Base-by-base conservation (phyloP, 2,888 invertebrate genomes). In the Oscheius myriophilus region DNA sequence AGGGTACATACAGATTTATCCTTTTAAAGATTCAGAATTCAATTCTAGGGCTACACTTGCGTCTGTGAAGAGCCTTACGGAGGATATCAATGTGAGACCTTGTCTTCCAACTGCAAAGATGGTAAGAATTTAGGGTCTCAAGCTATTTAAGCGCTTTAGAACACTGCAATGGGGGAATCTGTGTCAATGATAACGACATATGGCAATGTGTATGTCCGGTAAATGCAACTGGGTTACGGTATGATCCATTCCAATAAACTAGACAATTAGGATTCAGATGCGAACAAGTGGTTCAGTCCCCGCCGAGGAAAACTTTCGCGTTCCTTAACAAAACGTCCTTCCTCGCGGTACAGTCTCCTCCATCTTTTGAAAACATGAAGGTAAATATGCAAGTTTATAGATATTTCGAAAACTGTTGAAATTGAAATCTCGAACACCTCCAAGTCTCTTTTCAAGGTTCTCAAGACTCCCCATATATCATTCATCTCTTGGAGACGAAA, bases 171-270 rank as follows among this genome's bases (percentile, higher is more conserved):
- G 25, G 69, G 14, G 82, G 82, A 33, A 70, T 77, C 9, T 82
- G 82, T 59, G 42, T 79, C 33, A 80, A 83, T 18, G 73, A 76
- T 64, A 79, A 70, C 12, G 76, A 78, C 26, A 75, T 68, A 7
- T 75, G 71, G 67, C 76, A 78, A 49, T 83, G 83, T 53, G 76
- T 84, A 9, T 83, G 83, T 52, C 83, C 83, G 1, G 54, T 73
- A 3, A 73, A 71, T 18, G 70, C 71, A 1, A 52, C 57, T 21
- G 78, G 78, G 14, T 49, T 71, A 14, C 52, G 42, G 58, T 58
- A 42, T 18, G 33, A 9, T 6, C 9, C 9, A 9, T 33, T 54
- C 12, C 18, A 4, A 4, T 42, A 16, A 41, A 43, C 3, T 6
- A 9, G 49, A 11, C 3, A 9, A 58, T 21, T 18, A 26, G n/a